These are phyloP conservation scores for Pterostichus madidus DNA, from an alignment of 2,888 invertebrate species.

Conservation along the genomic window DNA sequence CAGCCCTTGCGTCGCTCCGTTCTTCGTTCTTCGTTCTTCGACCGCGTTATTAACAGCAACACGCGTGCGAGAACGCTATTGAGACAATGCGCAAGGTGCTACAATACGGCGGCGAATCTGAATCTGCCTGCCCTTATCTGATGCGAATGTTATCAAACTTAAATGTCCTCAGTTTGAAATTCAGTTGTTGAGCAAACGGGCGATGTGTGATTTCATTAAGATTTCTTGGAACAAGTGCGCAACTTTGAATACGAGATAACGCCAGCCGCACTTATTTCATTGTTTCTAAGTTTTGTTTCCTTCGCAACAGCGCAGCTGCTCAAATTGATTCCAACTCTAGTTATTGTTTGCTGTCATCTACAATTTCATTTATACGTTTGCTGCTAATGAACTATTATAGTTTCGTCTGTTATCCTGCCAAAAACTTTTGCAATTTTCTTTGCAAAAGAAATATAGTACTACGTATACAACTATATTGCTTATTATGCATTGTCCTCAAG, in stretches of 20 bases:
- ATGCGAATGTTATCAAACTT: constrained; percentile 66
- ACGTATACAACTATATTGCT: too few species aligned
- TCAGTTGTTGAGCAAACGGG: constrained; percentile 55
- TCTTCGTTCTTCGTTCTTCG: background rate
- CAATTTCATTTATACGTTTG: constrained; percentile 23
- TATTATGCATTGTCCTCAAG: too few species aligned
- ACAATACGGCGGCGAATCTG: constrained; percentile 24
- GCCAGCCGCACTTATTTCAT: constrained; percentile 59
- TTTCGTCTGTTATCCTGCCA: background rate
- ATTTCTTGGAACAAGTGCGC: constrained; percentile 60
- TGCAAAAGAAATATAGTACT: background rate
- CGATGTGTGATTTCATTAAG: constrained; percentile 66
- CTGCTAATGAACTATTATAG: constrained; percentile 19
- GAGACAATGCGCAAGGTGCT: constrained; percentile 57
- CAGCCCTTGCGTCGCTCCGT: background rate
- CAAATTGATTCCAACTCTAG: constrained; percentile 45
- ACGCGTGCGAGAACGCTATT: constrained; percentile 20
- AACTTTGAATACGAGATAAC: constrained; percentile 63
- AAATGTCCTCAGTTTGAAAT: constrained; percentile 62
- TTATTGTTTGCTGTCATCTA: constrained; percentile 32
- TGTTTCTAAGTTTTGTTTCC: constrained; percentile 60
- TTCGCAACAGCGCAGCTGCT: constrained; percentile 10
- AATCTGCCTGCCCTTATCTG: constrained; percentile 52
- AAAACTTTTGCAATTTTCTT: too few species aligned
- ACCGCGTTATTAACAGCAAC: constrained; percentile 64